A percentile compares a stretch with the other conserved stretches of the same genome.
phyloP scores from a whole-genome alignment of 2,888 invertebrate species.

The Asteroscopus sphinx region DNA sequence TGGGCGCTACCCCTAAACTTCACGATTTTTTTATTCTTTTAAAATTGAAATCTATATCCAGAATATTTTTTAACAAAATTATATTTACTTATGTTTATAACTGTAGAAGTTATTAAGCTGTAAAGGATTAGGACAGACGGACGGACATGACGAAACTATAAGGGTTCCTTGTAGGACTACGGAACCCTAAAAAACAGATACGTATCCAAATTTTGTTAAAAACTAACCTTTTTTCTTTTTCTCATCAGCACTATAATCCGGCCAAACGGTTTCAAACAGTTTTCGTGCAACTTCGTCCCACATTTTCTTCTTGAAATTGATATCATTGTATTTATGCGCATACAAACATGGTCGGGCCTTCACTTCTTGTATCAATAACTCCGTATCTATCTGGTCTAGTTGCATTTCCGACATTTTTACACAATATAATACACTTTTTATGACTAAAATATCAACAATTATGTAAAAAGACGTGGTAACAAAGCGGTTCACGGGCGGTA shows the following conservation, averaged over 20 bases:
- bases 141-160: too few relatives aligned
- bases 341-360: slow-evolving; percentile 27
- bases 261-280: slow-evolving; percentile 17
- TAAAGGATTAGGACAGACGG: too few relatives aligned
- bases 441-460: too few relatives aligned
- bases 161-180: too few relatives aligned
- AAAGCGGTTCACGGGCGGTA: neutral
- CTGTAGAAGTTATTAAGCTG: too few relatives aligned
- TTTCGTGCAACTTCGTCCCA: slow-evolving; percentile 17
- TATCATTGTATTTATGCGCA: slow-evolving; percentile 10
- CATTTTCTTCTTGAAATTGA: neutral
- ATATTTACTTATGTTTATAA: too few relatives aligned
- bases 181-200: too few relatives aligned
- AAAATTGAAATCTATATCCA: too few relatives aligned
- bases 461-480: neutral
- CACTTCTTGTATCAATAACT: slow-evolving; percentile 26
- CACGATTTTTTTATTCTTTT: too few relatives aligned
- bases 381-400: slow-evolving; percentile 5
- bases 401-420: slow-evolving; percentile 5
- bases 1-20: too few relatives aligned
- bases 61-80: too few relatives aligned
- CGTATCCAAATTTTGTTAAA: neutral
- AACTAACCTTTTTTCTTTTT: slow-evolving; percentile 13
- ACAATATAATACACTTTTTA: neutral
- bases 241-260: slow-evolving; percentile 4